These are phyloP conservation scores for Cosmia trapezina DNA, from an alignment of 2,888 invertebrate species.

Conservation along the genomic window DNA sequence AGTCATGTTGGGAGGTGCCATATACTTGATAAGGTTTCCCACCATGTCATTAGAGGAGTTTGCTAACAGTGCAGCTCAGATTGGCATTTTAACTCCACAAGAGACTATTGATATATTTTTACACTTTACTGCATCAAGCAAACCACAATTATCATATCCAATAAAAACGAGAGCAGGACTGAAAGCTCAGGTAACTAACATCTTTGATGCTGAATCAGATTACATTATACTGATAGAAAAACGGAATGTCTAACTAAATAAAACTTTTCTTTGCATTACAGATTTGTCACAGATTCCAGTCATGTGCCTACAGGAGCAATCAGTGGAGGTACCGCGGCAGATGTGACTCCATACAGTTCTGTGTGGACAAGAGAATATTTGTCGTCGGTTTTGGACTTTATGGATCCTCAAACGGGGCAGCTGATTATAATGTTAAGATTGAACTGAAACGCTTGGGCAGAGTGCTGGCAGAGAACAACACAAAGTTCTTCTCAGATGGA, in stretches of 20 bases:
- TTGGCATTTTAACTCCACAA: conserved; percentile 96
- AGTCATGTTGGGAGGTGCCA: conserved; percentile 93
- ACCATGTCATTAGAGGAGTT: conserved; percentile 97
- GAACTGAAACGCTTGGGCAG: conserved; percentile 97
- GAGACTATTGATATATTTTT: conserved; percentile 99
- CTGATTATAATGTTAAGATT: conserved; percentile 98
- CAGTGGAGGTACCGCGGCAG: conserved; percentile 99
- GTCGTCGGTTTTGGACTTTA: conserved; percentile 98
- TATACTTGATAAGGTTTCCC: conserved; percentile 97
- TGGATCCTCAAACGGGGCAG: conserved; percentile 98
- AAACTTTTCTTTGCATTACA: conserved; percentile 81
- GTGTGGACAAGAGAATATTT: conserved; percentile 98
- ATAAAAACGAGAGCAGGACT: conserved; percentile 96
- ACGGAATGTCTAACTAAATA: not conserved
- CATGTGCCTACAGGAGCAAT: conserved; percentile 98
- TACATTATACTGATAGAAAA: not conserved
- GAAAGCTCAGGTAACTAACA: conserved; percentile 93
- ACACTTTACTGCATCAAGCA: conserved; percentile 97
- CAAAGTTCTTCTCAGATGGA: conserved; percentile 98
- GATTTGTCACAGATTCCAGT: conserved; percentile 98
- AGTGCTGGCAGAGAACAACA: conserved; percentile 97
- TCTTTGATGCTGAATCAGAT: not conserved
- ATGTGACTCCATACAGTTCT: conserved; percentile 99
- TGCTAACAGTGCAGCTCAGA: conserved; percentile 98
- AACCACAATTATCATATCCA: conserved; percentile 95